Evolutionary conservation across 2,113 vertebrate genomes (phyloP), one percentile per base, ranked within the genome.

Genomic region (Microcebus murinus): DNA sequence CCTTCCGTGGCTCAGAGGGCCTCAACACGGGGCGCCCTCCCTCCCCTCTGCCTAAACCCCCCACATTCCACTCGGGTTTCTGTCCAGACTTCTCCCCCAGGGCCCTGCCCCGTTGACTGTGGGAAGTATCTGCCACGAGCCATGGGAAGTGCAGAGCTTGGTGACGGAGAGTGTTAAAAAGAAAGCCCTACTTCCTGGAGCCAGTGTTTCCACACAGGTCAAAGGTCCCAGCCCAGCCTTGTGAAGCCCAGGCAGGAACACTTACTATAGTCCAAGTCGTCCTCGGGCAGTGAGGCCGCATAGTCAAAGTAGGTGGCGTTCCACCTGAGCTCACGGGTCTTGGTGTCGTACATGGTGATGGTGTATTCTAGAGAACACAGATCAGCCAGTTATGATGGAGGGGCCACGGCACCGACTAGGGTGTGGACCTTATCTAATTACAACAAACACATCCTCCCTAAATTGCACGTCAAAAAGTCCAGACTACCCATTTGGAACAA

Each of bases 271-370:
- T 99, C 99, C 96, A 99, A 97, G 70, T 99, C 99, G 9, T 99
- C 99, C 55, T 99, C 99, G 0, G 99, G 99, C 90, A 99, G 97
- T 0, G 99, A 99, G 92, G 99, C 99, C 65, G 99, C 99, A 11
- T 99, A 99, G 98, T 99, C 99, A 0, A 99, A 99, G 94, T 99
- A 99, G 67, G 99, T 99, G 97, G 99, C 99, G 42, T 99, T 99
- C 99, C 99, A 99, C 52, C 99, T 99, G 94, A 99, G 98, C 98
- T 99, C 99, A 57, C 99, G 98, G 97, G 99, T 99, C 97, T 99
- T 99, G 94, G 99, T 99, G 99, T 99, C 99, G 6, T 99, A 99
- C 99, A 99, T 99, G 59, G 99, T 99, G 98, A 99, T 99, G 14
- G 99, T 99, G 89, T 99, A 99, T 92, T 99, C 99, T 99, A 76